These are phyloP conservation scores for Myotis pilosus DNA, from an alignment of 2,797 vertebrate genomes.

Conservation along the genomic window DNA sequence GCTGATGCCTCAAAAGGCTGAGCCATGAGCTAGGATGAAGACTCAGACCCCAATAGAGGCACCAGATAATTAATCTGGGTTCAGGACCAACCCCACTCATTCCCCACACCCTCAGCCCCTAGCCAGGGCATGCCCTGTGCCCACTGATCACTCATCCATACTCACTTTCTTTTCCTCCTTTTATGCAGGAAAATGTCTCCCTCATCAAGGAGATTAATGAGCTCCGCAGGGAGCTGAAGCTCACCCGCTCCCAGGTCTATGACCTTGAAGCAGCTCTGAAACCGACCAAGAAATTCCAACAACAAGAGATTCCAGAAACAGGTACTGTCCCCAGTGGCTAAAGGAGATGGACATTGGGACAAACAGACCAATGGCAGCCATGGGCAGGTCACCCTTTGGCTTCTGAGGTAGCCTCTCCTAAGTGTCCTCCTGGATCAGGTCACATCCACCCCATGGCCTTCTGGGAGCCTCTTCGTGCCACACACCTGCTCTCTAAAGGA, in stretches of 20 bases:
- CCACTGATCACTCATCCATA: not conserved
- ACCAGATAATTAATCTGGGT: not conserved
- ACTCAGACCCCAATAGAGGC: not conserved
- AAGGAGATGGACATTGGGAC: not conserved
- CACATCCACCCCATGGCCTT: not conserved
- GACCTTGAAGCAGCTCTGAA: conserved; percentile 81
- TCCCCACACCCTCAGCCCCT: not conserved
- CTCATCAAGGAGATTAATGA: conserved; percentile 93
- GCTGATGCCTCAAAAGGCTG: not conserved
- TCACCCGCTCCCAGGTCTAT: conserved; percentile 82
- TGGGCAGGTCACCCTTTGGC: not conserved
- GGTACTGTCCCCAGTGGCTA: conserved; percentile 41
- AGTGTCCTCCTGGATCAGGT: not conserved
- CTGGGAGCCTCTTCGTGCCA: not conserved
- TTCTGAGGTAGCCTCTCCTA: not conserved
- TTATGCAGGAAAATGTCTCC: conserved; percentile 89
- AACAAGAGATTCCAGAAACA: conserved; percentile 54
- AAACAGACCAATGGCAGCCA: not conserved
- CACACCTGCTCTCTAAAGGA: not conserved
- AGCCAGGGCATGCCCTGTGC: not conserved
- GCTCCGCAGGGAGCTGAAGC: conserved; percentile 87
- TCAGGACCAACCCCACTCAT: not conserved
- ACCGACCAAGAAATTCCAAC: conserved; percentile 75
- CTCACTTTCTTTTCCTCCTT: not conserved
- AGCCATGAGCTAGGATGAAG: not conserved